phyloP scores from a whole-genome alignment of 2,888 invertebrate species.

The Halocaridina rubra region DNA sequence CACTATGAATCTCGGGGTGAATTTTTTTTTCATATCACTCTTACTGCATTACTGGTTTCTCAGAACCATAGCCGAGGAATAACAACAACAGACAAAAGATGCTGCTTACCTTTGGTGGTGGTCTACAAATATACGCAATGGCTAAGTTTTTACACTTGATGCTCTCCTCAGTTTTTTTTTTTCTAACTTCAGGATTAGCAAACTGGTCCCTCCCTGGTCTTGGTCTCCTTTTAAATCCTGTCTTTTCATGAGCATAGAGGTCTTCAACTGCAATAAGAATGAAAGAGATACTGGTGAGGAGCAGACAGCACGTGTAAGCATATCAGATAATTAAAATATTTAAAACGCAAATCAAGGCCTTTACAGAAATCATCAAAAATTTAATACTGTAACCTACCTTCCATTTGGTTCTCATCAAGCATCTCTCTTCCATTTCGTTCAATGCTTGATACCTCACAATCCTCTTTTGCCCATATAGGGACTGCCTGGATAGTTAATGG shows the following conservation, averaged over 20 bases:
- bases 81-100: too few relatives aligned
- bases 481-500: conserved; percentile 51
- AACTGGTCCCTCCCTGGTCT: neutral
- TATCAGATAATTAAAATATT: too few relatives aligned
- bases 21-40: too few relatives aligned
- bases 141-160: conserved; percentile 34
- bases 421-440: neutral
- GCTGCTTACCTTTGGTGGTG: conserved; percentile 53
- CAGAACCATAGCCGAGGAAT: too few relatives aligned
- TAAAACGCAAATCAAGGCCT: too few relatives aligned
- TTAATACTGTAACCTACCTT: too few relatives aligned
- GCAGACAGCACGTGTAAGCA: too few relatives aligned
- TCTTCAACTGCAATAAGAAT: conserved; percentile 34
- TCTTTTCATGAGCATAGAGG: conserved; percentile 39
- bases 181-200: neutral
- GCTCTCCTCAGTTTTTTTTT: conserved; percentile 24
- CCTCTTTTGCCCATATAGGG: conserved; percentile 43
- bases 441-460: neutral
- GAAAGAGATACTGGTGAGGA: too few relatives aligned
- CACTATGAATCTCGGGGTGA: too few relatives aligned
- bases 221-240: neutral
- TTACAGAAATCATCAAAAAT: too few relatives aligned
- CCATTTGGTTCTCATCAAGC: neutral
- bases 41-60: too few relatives aligned
- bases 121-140: conserved; percentile 58